These are phyloP conservation scores for Marronus borbonicus DNA, from an alignment of 2,888 invertebrate species.

Conservation along the genomic window DNA sequence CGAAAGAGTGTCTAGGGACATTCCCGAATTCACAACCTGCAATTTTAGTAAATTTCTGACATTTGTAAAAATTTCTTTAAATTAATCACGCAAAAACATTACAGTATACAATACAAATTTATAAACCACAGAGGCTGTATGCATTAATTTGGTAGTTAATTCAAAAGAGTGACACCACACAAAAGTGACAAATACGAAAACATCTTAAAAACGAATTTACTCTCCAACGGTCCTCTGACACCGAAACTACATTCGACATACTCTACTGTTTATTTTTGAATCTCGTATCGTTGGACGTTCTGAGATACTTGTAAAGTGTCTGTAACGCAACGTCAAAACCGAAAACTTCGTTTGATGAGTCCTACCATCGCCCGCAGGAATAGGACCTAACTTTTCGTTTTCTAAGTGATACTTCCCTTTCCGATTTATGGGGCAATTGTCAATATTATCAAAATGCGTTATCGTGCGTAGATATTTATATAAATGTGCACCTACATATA, in stretches of 20 bases:
- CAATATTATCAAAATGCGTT: not conserved
- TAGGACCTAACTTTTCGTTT: not conserved
- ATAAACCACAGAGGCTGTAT: too few relatives aligned
- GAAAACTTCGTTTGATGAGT: not conserved
- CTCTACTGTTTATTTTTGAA: conserved; percentile 23
- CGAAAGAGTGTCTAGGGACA: too few relatives aligned
- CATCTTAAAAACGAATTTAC: conserved; percentile 24
- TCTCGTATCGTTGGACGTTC: not conserved
- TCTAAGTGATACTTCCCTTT: not conserved
- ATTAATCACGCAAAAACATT: too few relatives aligned
- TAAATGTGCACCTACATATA: too few relatives aligned
- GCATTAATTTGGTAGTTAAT: not conserved
- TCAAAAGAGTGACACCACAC: not conserved
- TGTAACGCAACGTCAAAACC: not conserved
- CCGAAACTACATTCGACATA: conserved; percentile 14
- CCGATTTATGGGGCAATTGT: not conserved
- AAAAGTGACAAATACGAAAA: conserved; percentile 8
- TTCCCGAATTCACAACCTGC: too few relatives aligned
- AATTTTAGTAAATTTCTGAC: too few relatives aligned
- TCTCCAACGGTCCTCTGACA: conserved; percentile 22
- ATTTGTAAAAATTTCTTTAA: too few relatives aligned
- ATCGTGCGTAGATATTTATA: too few relatives aligned
- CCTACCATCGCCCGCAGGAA: not conserved
- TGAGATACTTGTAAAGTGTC: conserved; percentile 9
- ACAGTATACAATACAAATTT: too few relatives aligned